Evolutionary conservation across 2,797 vertebrate genomes (phyloP), one percentile per base, ranked within the genome.

Genomic region (Podarcis lilfordi): DNA sequence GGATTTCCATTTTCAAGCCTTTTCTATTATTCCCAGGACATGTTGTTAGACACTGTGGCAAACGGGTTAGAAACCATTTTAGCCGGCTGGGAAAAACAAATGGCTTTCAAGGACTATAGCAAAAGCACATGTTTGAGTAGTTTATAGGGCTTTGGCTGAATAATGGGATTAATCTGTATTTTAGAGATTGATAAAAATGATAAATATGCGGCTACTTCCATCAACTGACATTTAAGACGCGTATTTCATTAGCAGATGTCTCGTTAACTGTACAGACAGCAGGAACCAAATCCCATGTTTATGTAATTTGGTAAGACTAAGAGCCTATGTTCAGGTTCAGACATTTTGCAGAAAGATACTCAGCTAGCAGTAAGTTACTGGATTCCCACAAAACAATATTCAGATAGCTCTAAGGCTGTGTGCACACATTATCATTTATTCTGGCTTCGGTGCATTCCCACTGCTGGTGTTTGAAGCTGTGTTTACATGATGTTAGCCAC

Each of bases 221-320:
- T 85, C 88, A 89, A 80, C 77, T 85, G 88, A 89, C 78, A 85
- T 89, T 37, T 83, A 85, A 89, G 78, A 85, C 27, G 8, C 17
- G 25, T 50, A 85, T 85, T 85, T 89, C 88, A 89, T 89, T 89
- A 85, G 88, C 83, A 89, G 83, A 89, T 89, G 88, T 85, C 83
- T 80, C 8, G 21, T 75, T 89, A 85, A 89, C 43, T 80, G 83
- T 80, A 75, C 71, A 75, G 77, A 85, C n/a, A 50, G 88, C 69
- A 89, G 83, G 84, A 81, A 74, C 68, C 80, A 89, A 89, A 85
- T 89, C 83, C 84, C 43, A 66, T 89, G 79, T 85, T 89, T 81
- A 76, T 81, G 88, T 85, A 89, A 89, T 68, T 89, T 59, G 85
- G 37, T 89, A 75, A 19, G 86, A 17, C 80, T 77, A 83, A 85